Conservation (phyloP, 2,888 invertebrate species). For the Euplagia quadripunctaria region DNA sequence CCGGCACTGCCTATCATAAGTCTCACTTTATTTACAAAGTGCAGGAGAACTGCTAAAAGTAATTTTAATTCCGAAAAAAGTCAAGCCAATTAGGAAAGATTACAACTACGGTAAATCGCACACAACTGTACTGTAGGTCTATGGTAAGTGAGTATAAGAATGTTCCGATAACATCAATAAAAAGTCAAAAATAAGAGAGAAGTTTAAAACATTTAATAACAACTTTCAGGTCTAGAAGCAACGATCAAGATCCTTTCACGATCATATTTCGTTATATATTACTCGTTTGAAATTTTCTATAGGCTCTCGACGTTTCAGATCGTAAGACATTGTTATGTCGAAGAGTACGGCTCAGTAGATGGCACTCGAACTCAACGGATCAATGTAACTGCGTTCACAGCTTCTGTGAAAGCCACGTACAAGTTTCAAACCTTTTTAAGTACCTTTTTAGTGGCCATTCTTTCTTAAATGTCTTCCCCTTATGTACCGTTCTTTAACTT, state of each 20-base stretch:
- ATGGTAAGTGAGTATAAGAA: background rate
- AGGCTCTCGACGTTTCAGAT: conserved; percentile 35
- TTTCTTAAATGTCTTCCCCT: conserved; percentile 39
- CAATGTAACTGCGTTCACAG: conserved; percentile 58
- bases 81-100: background rate
- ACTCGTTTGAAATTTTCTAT: conserved; percentile 38
- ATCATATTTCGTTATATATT: conserved; percentile 46
- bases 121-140: background rate
- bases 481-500: conserved; percentile 22
- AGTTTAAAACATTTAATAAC: background rate
- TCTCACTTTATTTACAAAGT: background rate
- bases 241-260: conserved; percentile 27
- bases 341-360: conserved; percentile 34
- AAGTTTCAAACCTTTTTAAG: conserved; percentile 52
- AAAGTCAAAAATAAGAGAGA: background rate
- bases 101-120: background rate
- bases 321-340: conserved; percentile 45
- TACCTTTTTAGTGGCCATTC: conserved; percentile 44
- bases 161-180: background rate
- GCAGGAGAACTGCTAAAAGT: background rate
- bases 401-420: conserved; percentile 37
- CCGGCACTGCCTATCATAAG: background rate
- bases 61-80: too few relatives aligned
- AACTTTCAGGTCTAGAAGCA: conserved; percentile 24
- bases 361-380: conserved; percentile 54